Percentiles rank a stretch among this genome's conserved stretches.
These are phyloP conservation scores for Aphelocoma californica DNA, from an alignment of 2,797 vertebrate genomes.

Conservation along the genomic window DNA sequence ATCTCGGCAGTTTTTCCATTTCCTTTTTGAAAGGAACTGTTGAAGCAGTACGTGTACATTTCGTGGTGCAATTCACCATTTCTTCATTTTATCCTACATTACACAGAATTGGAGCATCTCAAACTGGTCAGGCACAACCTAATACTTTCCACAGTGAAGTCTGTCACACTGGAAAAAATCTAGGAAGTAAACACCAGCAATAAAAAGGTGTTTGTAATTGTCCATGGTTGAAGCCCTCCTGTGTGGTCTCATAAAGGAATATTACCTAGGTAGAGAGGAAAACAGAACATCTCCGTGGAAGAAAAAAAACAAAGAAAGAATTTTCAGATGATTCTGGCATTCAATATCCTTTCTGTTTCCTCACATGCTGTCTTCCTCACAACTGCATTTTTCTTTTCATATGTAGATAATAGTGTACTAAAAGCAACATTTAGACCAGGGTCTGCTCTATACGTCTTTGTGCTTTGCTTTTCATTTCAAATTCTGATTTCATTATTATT, in stretches of 20 bases:
- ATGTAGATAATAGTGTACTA: neutral
- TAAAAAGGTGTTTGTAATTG: neutral
- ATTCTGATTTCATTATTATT: neutral
- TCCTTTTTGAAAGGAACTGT: neutral
- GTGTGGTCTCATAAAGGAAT: neutral
- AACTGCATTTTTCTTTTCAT: neutral
- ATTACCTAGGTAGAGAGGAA: neutral
- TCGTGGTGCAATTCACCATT: neutral
- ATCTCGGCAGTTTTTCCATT: neutral
- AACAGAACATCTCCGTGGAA: neutral
- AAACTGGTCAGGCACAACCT: neutral
- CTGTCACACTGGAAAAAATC: neutral
- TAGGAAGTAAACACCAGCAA: neutral
- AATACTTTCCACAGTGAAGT: neutral
- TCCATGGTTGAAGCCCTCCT: neutral
- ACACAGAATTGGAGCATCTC: neutral
- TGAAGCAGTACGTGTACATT: neutral
- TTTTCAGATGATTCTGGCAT: neutral
- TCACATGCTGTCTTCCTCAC: neutral
- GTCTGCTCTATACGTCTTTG: neutral
- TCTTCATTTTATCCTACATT: neutral
- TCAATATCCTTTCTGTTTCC: neutral
- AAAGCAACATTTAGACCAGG: neutral
- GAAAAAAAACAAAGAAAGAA: neutral
- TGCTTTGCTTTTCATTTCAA: neutral